Evolutionary conservation across 2,888 invertebrate genomes (phyloP).

Genomic region (Caenorhabditis sp.): DNA sequence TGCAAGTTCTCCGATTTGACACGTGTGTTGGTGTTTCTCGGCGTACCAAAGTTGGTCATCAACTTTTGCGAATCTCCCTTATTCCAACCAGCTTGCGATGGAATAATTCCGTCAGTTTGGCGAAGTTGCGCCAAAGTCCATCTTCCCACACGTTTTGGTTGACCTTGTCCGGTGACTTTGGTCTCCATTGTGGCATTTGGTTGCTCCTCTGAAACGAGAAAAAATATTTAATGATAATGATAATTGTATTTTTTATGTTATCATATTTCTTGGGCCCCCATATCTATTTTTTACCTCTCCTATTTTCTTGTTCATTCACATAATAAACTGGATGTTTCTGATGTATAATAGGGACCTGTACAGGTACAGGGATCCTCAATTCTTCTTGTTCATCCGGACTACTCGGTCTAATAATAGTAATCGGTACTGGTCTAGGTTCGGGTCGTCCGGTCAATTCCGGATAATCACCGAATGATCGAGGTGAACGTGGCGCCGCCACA

Average conservation of each 20-base stretch:
- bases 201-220: conserved; percentile 52
- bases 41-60: conserved; percentile 72
- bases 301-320: neutral
- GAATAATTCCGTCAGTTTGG: conserved; percentile 71
- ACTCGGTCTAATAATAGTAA: conserved; percentile 18
- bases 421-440: conserved; percentile 11
- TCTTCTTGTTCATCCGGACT: neutral
- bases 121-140: conserved; percentile 71
- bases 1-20: conserved; percentile 67
- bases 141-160: conserved; percentile 66
- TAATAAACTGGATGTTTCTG: neutral
- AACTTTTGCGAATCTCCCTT: conserved; percentile 72
- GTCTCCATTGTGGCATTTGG: conserved; percentile 71
- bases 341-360: no score
- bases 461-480: conserved; percentile 51
- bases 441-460: conserved; percentile 46
- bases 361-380: neutral
- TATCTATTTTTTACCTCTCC: no score
- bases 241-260: neutral
- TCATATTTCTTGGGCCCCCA: neutral
- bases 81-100: conserved; percentile 72
- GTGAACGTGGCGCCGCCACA: conserved; percentile 46
- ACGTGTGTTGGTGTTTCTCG: conserved; percentile 68
- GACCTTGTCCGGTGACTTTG: conserved; percentile 65
- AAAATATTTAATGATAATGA: neutral